Evolutionary conservation across 2,113 vertebrate genomes (phyloP), one percentile per base, ranked within the genome.

Genomic region (Heterocephalus glaber): DNA sequence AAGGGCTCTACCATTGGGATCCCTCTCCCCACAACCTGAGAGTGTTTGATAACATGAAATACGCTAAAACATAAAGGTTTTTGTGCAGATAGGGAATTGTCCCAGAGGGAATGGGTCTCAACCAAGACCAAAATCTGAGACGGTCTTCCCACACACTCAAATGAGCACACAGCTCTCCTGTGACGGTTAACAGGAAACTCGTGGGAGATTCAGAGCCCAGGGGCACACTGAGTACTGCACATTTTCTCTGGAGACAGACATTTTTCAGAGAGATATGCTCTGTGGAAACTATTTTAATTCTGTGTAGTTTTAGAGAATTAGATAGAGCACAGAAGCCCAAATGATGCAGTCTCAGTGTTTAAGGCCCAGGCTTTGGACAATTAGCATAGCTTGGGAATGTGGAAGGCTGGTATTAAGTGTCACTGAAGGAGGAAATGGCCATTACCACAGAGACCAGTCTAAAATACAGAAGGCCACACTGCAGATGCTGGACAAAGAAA

Each of bases 271-370:
- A 72, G 80, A 77, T n/a, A 0, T 2, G 16, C 52, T 65, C 35
- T 30, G 49, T 94, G 86, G 76, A 47, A 74, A 52, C 4, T 0
- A 41, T 47, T 68, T 89, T 49, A 72, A 77, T 84, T 88, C 44
- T 83, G 77, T 49, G 66, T 92, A n/a, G 66, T 93, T n/a, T n/a
- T 90, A 95, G 63, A 16, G 79, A 86, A 35, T 30, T 56, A 86
- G 91, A 22, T 2, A 47, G 74, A 95, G 58, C 38, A 81, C 74
- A 66, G 84, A 93, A 80, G 89, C 47, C 47, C 84, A 89, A 20
- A 8, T 19, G 38, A 52, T 41, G 52, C 28, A 12, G 41, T 80
- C 86, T 83, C 61, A 10, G 2, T 47, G 1, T 70, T 10, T 54
- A 56, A 76, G 52, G 89, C 33, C 61, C 58, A 70, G 86, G 70